A percentile compares a stretch with the other conserved stretches of the same genome.
Conservation (phyloP, 2,888 invertebrate genomes). For the Heliconius charithonia region DNA sequence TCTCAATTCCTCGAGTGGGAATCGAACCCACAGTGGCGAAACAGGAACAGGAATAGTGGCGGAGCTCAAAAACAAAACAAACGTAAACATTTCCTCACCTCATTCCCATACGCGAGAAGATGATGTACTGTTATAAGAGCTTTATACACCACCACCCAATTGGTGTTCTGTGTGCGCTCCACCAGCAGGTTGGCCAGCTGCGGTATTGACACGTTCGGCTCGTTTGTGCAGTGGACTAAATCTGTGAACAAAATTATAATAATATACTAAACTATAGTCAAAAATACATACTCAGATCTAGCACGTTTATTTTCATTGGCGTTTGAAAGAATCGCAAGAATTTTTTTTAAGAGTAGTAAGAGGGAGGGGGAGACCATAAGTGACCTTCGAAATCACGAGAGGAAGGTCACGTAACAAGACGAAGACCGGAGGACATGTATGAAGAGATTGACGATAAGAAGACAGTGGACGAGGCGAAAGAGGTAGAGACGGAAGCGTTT, state of each 20-base stretch:
- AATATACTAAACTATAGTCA: too few species aligned
- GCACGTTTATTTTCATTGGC: too few species aligned
- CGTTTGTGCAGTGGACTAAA: constrained; percentile 99
- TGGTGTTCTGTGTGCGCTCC: constrained; percentile 98
- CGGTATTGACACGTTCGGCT: constrained; percentile 99
- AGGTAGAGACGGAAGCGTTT: too few species aligned
- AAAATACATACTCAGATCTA: too few species aligned
- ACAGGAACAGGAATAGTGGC: too few species aligned
- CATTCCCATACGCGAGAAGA: constrained; percentile 99
- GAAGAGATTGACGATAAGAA: too few species aligned
- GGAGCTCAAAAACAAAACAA: not conserved
- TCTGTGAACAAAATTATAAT: constrained; percentile 86
- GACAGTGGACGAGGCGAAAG: too few species aligned
- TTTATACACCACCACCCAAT: constrained; percentile 99
- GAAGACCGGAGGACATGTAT: not conserved
- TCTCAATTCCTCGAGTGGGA: too few species aligned
- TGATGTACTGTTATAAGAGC: constrained; percentile 99
- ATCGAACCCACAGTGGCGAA: too few species aligned
- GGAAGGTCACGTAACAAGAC: not conserved
- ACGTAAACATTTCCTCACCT: constrained; percentile 86
- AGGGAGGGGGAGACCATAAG: not conserved
- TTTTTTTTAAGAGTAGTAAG: not conserved
- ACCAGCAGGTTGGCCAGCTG: constrained; percentile 99
- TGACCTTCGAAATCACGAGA: not conserved
- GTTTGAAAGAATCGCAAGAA: too few species aligned